phyloP scores from a whole-genome alignment of 2,888 invertebrate genomes.

The Reticulitermes lucifugus region DNA sequence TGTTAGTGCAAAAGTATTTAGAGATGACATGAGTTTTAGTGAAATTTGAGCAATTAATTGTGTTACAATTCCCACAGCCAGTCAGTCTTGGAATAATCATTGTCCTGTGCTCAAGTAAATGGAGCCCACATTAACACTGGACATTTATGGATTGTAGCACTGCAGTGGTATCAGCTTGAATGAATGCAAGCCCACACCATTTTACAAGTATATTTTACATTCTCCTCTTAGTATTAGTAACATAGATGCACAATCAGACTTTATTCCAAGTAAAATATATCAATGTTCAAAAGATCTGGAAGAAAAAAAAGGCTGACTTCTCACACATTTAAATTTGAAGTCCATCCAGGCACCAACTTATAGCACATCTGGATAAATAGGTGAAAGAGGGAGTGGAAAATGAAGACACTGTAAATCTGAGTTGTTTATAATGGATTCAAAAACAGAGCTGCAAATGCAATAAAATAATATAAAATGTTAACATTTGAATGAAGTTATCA shows the following conservation, averaged over 20 bases:
- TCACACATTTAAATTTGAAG: neutral
- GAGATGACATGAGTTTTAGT: slow-evolving; percentile 23
- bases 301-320: too few species aligned
- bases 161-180: neutral
- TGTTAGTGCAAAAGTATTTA: slow-evolving; percentile 36
- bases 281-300: neutral
- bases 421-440: too few species aligned
- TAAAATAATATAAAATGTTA: too few species aligned
- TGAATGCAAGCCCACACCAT: neutral
- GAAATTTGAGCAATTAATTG: slow-evolving; percentile 46
- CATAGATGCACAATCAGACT: neutral
- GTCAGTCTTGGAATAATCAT: slow-evolving; percentile 46
- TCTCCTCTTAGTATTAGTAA: neutral
- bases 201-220: neutral
- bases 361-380: neutral
- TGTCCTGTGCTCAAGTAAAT: neutral
- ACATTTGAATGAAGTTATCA: too few species aligned
- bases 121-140: neutral
- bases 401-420: too few species aligned
- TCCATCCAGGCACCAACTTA: slow-evolving; percentile 4
- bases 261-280: neutral
- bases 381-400: neutral
- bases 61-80: slow-evolving; percentile 46
- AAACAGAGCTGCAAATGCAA: too few species aligned
- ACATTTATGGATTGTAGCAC: slow-evolving; percentile 16